Evolutionary conservation across 2,797 vertebrate species (phyloP).

Genomic region (Lithobates sylvaticus): DNA sequence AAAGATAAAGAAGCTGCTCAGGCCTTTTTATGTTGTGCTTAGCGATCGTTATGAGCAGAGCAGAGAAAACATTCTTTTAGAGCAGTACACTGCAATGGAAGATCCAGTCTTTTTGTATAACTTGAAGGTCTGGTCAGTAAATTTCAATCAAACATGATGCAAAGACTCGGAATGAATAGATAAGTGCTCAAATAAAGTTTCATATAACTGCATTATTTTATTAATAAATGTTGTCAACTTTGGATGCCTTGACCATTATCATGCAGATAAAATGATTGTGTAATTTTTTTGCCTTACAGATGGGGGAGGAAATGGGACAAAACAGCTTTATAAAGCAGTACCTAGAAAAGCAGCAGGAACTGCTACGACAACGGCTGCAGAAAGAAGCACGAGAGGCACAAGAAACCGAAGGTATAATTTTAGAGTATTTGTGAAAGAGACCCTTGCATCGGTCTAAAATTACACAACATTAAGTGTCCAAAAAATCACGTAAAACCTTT

Average conservation of each 20-base stretch:
- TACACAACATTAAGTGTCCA: too few relatives aligned
- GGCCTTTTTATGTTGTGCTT: too few relatives aligned
- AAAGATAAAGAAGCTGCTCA: too few relatives aligned
- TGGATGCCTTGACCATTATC: background rate
- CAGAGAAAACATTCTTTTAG: too few relatives aligned
- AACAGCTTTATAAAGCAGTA: constrained; percentile 97
- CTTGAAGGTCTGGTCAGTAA: too few relatives aligned
- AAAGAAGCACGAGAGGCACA: constrained; percentile 87
- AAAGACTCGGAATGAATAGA: too few relatives aligned
- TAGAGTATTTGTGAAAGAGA: background rate
- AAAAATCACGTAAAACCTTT: too few relatives aligned
- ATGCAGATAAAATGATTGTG: background rate
- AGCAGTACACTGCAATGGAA: too few relatives aligned
- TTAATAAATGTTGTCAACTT: background rate
- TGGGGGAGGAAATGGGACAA: constrained; percentile 95
- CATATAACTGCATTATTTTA: background rate
- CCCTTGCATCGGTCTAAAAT: background rate
- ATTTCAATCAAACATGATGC: too few relatives aligned
- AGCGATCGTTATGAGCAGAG: too few relatives aligned
- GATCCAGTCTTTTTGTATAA: too few relatives aligned
- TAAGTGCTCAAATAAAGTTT: background rate
- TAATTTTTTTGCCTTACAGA: constrained; percentile 72
- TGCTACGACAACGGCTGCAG: constrained; percentile 88
- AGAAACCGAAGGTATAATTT: constrained; percentile 81
- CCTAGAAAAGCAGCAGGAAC: constrained; percentile 93